Evolutionary conservation across 2,888 invertebrate genomes (phyloP), one percentile per base, ranked within the genome.

Genomic region (Xiphydria camelus): DNA sequence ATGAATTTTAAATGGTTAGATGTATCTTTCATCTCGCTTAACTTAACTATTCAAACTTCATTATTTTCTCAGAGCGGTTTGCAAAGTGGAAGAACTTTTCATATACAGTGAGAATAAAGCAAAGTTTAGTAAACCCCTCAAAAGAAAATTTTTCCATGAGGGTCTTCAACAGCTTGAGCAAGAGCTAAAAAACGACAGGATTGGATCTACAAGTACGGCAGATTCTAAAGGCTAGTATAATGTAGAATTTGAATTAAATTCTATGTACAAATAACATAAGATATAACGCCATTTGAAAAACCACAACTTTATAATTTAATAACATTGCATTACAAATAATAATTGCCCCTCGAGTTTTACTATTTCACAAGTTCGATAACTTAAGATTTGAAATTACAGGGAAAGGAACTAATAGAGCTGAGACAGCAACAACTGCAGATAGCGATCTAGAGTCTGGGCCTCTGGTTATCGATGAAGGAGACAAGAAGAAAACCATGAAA

Each of bases 101-200:
- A 86, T 86, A 41, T 96, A 93, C 68, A 81, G 83, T 0, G 89
- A 89, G 63, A 85, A 86, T 60, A 91, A 91, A 76, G 86, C 82
- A 58, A 91, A 86, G 76, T 90, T 85, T 75, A 83, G 82, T 39
- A 92, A 89, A 67, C 83, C 86, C 1, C 82, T 88, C 55, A 93
- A 92, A 70, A 80, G 91, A 22, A 86, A 88, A 63, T 88, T 84
- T 75, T 96, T 91, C 70, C 89, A 88, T 47, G 92, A 94, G 64
- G 96, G 94, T 0, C 83, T 96, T 12, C 84, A 85, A 65, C 89
- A 96, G 76, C 91, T 96, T 47, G 91, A 93, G 66, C 82, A 87
- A 49, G 91, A 90, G 51, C 81, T 89, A 34, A 79, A 81, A 41
- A 83, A 83, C 44, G 83, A 84, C 55, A 77, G 76, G 75, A 18